These are phyloP conservation scores for Zele albiditarsus DNA, from an alignment of 2,888 invertebrate species.

Conservation along the genomic window DNA sequence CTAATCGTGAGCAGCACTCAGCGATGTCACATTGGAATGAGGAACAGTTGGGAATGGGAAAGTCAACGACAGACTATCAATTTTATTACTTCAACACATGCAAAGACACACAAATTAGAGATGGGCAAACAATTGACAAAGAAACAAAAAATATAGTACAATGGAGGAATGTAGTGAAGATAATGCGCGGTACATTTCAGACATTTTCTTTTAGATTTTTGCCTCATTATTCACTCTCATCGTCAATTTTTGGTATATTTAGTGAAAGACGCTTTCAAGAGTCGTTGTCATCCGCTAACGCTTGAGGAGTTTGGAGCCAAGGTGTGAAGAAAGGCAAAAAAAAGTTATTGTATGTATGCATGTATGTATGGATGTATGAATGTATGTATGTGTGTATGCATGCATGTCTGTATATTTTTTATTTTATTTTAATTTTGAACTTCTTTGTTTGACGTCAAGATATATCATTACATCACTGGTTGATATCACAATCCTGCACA, in stretches of 20 bases:
- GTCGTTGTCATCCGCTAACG: conserved; percentile 34
- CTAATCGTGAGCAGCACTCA: conserved; percentile 2
- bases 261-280: conserved; percentile 40
- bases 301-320: conserved; percentile 30
- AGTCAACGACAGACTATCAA: not conserved
- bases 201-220: conserved; percentile 17
- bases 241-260: conserved; percentile 33
- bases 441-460: too few species aligned
- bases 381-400: too few species aligned
- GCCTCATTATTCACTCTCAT: not conserved
- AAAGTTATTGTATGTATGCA: not conserved
- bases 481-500: too few species aligned
- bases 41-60: not conserved
- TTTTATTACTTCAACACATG: conserved; percentile 17
- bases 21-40: not conserved
- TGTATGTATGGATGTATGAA: too few species aligned
- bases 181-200: conserved; percentile 14
- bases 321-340: conserved; percentile 30
- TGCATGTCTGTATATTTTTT: not conserved
- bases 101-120: conserved; percentile 12
- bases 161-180: not conserved
- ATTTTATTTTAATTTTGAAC: too few species aligned
- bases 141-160: not conserved
- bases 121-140: not conserved
- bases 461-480: too few species aligned